These are phyloP conservation scores for Andrena chrysosceles DNA, from an alignment of 2,888 invertebrate genomes.

Conservation along the genomic window DNA sequence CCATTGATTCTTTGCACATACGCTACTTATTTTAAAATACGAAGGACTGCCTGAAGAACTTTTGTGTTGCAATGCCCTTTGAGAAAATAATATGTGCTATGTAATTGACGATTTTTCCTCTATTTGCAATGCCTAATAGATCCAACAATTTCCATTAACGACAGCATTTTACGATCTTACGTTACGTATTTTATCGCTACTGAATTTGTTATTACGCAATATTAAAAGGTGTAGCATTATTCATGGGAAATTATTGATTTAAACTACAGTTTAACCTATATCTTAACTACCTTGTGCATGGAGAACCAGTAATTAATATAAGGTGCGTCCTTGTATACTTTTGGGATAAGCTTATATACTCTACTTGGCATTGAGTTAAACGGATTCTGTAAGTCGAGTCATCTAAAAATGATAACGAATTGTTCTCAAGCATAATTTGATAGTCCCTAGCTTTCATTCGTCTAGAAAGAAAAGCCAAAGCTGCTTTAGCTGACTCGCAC, in stretches of 20 bases:
- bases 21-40: slow-evolving; percentile 63
- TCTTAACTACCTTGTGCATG: neutral
- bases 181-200: neutral
- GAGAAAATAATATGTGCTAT: neutral
- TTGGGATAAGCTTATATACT: too few species aligned
- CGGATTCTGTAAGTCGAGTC: neutral
- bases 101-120: neutral
- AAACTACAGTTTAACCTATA: neutral
- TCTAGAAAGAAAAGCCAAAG: neutral
- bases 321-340: too few species aligned
- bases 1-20: slow-evolving; percentile 32
- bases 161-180: neutral
- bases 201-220: neutral
- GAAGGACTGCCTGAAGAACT: slow-evolving; percentile 34
- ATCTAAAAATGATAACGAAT: neutral
- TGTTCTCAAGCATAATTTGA: neutral
- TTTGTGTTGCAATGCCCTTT: slow-evolving; percentile 56
- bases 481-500: neutral
- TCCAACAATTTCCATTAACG: neutral
- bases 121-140: neutral
- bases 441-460: neutral
- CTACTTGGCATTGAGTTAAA: neutral
- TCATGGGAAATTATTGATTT: neutral
- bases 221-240: neutral
- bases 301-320: neutral